Base-by-base conservation (phyloP, 2,797 vertebrate species). In the Silurus lanzhouensis region DNA sequence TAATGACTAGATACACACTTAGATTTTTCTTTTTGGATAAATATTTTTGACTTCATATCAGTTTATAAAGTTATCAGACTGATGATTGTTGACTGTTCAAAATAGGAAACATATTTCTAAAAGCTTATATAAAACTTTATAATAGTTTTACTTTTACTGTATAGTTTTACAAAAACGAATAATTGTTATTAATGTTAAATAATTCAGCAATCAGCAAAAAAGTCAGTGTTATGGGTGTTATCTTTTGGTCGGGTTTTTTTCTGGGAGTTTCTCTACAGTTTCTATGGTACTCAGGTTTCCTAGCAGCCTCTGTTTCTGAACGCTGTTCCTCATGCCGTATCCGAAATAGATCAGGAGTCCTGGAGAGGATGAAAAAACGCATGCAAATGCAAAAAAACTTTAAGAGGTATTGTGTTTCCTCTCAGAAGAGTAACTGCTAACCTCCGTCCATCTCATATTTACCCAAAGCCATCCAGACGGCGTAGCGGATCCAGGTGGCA, bases 391-490 rank as follows among this genome's bases (percentile, higher is more conserved):
- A 77, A 27, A 48, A 20, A 46, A 27, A 22, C 72, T 19, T 31
- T 3, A 75, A 75, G 14, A 25, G 27, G 46, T 19, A 19, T 1
- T 19, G 25, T 19, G 25, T 31, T 57, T 38, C 55, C 25, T 78
- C 76, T 60, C 19, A 61, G 57, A 4, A 17, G 1, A 61, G 38
- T 57, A 55, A 25, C n/a, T 1, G 4, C 6, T 44, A 14, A 61
- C 0, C 10, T 61, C 57, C 38, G 57, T 78, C 20, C 20, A n/a
- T 31, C 31, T n/a, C 6, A 5, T 48, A 25, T 95, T 94, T 93
- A 97, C 97, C 96, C 0, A 94, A 85, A 86, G 89, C 88, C 96
- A 96, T 95, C 96, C 97, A 98, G 83, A 97, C 81, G 22, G 94
- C 92, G 0, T 96, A 97, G 83, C 92, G 90, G 48, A 97, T 57